These are phyloP conservation scores for Aegithalos caudatus DNA, from an alignment of 2,113 vertebrate genomes.

Conservation along the genomic window DNA sequence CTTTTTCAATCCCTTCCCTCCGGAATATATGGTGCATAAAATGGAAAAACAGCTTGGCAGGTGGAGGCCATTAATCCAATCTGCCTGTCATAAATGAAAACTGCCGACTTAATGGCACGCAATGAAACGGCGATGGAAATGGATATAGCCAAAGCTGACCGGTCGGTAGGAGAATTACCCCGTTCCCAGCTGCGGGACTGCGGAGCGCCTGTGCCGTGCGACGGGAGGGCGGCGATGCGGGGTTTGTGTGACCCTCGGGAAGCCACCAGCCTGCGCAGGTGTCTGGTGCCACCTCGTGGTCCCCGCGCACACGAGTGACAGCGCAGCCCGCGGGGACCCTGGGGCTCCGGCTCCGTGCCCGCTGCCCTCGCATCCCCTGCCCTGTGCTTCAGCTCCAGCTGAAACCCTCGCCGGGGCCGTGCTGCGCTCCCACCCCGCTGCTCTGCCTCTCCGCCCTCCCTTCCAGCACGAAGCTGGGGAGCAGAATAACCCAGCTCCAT, in stretches of 20 bases:
- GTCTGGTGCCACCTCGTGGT: conserved; percentile 54
- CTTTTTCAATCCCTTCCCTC: neutral
- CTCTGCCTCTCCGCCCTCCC: neutral
- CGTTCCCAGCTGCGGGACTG: accelerated
- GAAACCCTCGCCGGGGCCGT: neutral
- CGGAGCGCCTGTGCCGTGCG: accelerated
- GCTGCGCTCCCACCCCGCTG: accelerated
- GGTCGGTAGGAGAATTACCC: accelerated
- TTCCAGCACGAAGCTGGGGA: neutral
- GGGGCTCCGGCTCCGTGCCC: accelerated
- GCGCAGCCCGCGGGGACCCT: neutral
- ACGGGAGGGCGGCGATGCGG: accelerated
- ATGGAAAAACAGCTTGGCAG: neutral
- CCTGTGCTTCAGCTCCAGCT: accelerated
- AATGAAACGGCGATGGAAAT: neutral
- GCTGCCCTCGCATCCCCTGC: neutral
- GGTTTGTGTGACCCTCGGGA: accelerated
- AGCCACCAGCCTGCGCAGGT: neutral
- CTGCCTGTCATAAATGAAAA: neutral
- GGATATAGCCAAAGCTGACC: neutral
- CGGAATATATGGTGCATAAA: neutral
- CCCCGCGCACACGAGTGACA: neutral
- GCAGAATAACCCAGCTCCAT: neutral
- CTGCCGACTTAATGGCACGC: accelerated
- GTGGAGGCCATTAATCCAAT: neutral